Base-by-base conservation (phyloP, 2,113 vertebrate genomes). In the Psammodynastes pulverulentus region DNA sequence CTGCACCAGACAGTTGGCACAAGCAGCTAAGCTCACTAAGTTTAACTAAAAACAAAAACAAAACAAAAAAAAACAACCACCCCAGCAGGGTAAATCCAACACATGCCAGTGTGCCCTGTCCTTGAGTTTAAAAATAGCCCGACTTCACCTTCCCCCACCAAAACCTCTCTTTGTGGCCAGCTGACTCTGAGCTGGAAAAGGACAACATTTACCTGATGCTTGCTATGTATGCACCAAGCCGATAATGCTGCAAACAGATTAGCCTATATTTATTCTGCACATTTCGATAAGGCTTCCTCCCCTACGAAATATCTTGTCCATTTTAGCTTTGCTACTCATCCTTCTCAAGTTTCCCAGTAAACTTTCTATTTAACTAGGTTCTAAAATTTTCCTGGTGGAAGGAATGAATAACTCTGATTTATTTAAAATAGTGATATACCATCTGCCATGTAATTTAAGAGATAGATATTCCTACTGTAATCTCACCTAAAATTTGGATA, bases 21-120 rank as follows among this genome's bases (percentile, higher is more conserved):
- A 67, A 92, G 85, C 58, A 48, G 17, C 88, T 2, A 0, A 72
- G 67, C 13, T 91, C 67, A 93, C 93, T 89, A 93, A 91, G 72
- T 51, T 93, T 84, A 95, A 89, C 95, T 94, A n/a, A 90, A 86
- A 95, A 94, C 84, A 95, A 94, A 93, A 19, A 53, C 6, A 29
- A 29, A 10, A 56, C 49, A 51, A 21, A 19, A 52, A 53, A n/a
- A n/a, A n/a, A n/a, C n/a, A n/a, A n/a, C n/a, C n/a, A 19, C 52
- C 26, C 26, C 84, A 92, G 90, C 58, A 67, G n/a, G 79, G 84
- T 91, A 91, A 94, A 92, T 89, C 45, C 95, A 91, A 39, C 26
- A 85, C 91, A 84, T 52, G 92, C 94, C 90, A 92, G 90, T 87
- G 34, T 43, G 85, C 39, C 53, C 58, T 0, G 0, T 93, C 86